phyloP scores from a whole-genome alignment of 2,888 invertebrate species.

The Tyria jacobaeae region DNA sequence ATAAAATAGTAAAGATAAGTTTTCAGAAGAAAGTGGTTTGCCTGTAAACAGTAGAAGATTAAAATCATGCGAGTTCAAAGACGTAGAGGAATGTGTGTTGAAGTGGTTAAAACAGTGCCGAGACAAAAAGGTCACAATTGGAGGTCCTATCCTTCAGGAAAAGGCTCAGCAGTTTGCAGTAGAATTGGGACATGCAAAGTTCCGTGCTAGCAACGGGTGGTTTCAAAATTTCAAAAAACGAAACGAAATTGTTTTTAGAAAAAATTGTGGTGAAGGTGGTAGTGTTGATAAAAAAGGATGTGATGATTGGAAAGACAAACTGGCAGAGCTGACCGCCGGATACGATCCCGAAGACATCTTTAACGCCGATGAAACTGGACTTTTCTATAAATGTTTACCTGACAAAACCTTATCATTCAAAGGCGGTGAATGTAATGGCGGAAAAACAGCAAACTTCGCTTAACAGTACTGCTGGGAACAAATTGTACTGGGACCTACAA shows the following conservation, averaged over 20 bases:
- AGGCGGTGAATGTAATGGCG: conserved; percentile 39
- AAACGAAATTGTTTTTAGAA: conserved; percentile 38
- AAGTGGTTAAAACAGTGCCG: conserved; percentile 31
- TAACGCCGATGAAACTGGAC: conserved; percentile 30
- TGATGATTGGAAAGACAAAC: conserved; percentile 5
- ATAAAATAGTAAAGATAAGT: conserved; percentile 19
- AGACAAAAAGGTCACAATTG: conserved; percentile 19
- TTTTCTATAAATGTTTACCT: conserved; percentile 30
- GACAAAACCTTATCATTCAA: conserved; percentile 33
- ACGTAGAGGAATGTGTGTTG: conserved; percentile 36
- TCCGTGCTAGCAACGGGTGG: conserved; percentile 14
- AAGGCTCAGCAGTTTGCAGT: too few species aligned
- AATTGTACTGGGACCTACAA: conserved; percentile 39
- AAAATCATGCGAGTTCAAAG: not conserved
- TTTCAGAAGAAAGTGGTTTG: conserved; percentile 12
- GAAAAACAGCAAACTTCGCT: conserved; percentile 35
- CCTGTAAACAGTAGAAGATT: not conserved
- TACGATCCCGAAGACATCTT: conserved; percentile 14
- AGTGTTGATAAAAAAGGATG: conserved; percentile 24
- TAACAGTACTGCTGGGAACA: conserved; percentile 39
- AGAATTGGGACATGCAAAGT: not conserved
- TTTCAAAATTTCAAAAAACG: conserved; percentile 14
- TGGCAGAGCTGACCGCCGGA: not conserved
- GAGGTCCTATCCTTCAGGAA: conserved; percentile 26
- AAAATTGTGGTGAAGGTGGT: conserved; percentile 44